These are phyloP conservation scores for Pachypeltis micranthus DNA, from an alignment of 1,140 invertebrate species.

Conservation along the genomic window DNA sequence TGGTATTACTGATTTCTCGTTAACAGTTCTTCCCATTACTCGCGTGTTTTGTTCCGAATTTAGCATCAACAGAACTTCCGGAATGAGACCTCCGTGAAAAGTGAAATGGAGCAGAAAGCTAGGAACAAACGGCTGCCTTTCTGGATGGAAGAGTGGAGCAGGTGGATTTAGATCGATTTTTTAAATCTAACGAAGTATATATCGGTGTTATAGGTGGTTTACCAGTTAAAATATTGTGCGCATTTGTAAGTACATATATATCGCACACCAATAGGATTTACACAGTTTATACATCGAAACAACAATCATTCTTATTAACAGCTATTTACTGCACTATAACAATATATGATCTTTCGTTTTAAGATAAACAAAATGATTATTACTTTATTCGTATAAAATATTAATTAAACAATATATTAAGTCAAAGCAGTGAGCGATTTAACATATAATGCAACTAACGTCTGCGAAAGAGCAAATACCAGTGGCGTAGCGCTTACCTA, in stretches of 20 bases:
- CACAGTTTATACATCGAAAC: constrained; percentile 3
- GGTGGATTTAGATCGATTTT: constrained; percentile 15
- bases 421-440: too few relatives aligned
- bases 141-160: constrained; percentile 27
- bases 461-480: too few relatives aligned
- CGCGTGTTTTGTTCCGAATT: too few relatives aligned
- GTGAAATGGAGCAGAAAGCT: not conserved
- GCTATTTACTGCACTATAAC: not conserved
- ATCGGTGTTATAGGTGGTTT: not conserved
- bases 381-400: too few relatives aligned
- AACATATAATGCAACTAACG: too few relatives aligned
- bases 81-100: not conserved
- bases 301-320: not conserved
- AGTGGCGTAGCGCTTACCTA: too few relatives aligned
- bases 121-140: constrained; percentile 21
- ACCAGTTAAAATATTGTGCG: not conserved
- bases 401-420: too few relatives aligned
- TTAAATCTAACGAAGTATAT: not conserved
- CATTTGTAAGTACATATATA: not conserved
- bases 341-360: not conserved
- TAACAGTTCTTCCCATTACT: too few relatives aligned
- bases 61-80: not conserved
- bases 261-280: not conserved
- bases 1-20: not conserved
- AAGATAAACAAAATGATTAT: too few relatives aligned